Evolutionary conservation across 2,888 invertebrate species (phyloP).

Genomic region (Dryococelus australis): DNA sequence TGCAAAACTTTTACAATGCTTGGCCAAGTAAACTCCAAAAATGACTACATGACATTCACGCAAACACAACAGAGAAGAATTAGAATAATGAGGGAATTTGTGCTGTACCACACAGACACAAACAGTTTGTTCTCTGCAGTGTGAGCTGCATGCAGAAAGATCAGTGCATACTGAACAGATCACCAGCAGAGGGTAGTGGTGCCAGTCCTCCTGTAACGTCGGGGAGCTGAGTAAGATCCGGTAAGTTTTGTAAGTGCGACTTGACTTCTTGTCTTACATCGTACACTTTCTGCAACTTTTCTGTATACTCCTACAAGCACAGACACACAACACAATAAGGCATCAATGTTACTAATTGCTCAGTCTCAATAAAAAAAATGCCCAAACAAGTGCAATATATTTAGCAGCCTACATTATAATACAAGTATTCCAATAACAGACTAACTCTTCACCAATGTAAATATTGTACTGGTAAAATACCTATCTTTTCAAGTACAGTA

Average conservation of each 20-base stretch:
- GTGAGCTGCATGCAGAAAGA: neutral
- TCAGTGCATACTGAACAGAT: slow-evolving; percentile 80
- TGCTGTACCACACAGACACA: neutral
- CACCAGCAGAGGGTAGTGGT: slow-evolving; percentile 93
- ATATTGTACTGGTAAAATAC: too few relatives aligned
- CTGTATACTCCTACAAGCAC: slow-evolving; percentile 83
- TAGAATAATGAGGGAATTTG: neutral
- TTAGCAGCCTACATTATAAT: too few relatives aligned
- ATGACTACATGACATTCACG: neutral
- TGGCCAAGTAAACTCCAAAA: neutral
- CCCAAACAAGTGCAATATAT: too few relatives aligned
- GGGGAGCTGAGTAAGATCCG: slow-evolving; percentile 90
- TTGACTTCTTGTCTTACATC: slow-evolving; percentile 87
- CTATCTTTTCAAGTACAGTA: too few relatives aligned
- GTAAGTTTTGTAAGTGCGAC: slow-evolving; percentile 91
- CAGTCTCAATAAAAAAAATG: too few relatives aligned
- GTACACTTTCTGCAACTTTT: slow-evolving; percentile 86
- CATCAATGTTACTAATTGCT: too few relatives aligned
- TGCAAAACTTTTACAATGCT: neutral
- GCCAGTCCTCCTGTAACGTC: slow-evolving; percentile 92
- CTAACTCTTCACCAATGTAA: too few relatives aligned
- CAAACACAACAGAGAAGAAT: neutral
- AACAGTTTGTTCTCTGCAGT: too few relatives aligned
- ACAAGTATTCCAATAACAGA: too few relatives aligned
- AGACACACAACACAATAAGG: too few relatives aligned